A percentile compares a stretch with the other conserved stretches of the same genome.
These are phyloP conservation scores for Probosciger aterrimus DNA, from an alignment of 2,113 vertebrate genomes.

Conservation along the genomic window DNA sequence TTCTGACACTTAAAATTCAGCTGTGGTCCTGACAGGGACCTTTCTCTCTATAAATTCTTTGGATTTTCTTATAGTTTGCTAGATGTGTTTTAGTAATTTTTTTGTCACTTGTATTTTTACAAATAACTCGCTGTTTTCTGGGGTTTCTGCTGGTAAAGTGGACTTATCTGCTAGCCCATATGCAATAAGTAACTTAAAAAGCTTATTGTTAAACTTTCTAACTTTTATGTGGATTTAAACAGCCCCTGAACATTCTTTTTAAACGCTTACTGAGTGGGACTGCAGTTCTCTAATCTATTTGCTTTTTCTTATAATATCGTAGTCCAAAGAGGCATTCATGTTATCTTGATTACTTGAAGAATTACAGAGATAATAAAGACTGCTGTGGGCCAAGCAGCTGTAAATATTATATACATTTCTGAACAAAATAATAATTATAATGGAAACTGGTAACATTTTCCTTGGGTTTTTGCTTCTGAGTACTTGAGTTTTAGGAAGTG, in stretches of 20 bases:
- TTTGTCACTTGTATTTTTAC: neutral
- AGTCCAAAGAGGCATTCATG: neutral
- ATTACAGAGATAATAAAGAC: conserved; percentile 20
- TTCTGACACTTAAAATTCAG: neutral
- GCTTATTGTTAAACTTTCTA: neutral
- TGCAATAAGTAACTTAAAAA: neutral
- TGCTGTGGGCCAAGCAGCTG: conserved; percentile 1
- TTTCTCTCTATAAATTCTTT: neutral
- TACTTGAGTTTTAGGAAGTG: conserved; percentile 61
- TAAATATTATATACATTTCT: conserved; percentile 56
- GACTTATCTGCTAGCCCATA: neutral
- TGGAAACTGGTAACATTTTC: conserved; percentile 51
- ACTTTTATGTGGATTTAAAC: neutral
- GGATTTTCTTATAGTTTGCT: neutral
- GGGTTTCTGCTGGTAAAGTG: neutral
- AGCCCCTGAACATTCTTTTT: neutral
- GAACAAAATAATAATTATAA: conserved; percentile 51
- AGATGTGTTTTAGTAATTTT: neutral
- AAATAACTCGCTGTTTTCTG: neutral
- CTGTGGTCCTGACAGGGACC: neutral
- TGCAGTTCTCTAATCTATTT: neutral
- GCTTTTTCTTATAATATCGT: neutral
- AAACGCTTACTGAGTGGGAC: neutral
- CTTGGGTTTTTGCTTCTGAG: conserved; percentile 32
- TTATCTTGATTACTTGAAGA: conserved; percentile 40